Conservation (phyloP, 2,797 vertebrate genomes). For the Eutrigla gurnardus region DNA sequence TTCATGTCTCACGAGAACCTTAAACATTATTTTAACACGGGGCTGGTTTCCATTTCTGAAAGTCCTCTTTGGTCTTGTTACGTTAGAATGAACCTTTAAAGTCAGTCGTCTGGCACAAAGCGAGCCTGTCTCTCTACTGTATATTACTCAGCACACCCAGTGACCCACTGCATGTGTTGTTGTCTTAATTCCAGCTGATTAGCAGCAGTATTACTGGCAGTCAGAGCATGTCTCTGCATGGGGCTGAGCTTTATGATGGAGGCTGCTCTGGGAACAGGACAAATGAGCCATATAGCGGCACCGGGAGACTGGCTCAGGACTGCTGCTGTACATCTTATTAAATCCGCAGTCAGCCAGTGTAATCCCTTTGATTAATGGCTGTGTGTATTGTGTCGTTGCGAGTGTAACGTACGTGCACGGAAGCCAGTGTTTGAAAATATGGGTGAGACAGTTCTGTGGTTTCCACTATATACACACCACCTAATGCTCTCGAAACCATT, state of each 20-base stretch:
- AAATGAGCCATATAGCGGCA: slow-evolving; percentile 74
- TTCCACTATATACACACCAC: slow-evolving; percentile 5
- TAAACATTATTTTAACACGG: background rate
- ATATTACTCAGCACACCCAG: slow-evolving; percentile 28
- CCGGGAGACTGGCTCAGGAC: slow-evolving; percentile 60
- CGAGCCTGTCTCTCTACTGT: slow-evolving; percentile 15
- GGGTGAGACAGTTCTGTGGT: background rate
- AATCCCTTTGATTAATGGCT: slow-evolving; percentile 68
- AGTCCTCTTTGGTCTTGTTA: background rate
- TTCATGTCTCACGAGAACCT: background rate
- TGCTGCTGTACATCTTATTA: slow-evolving; percentile 64
- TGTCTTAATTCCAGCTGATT: slow-evolving; percentile 66
- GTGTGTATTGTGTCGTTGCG: slow-evolving; percentile 41
- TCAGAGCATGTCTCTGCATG: slow-evolving; percentile 73
- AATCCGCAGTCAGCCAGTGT: slow-evolving; percentile 62
- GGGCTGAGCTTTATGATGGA: slow-evolving; percentile 69
- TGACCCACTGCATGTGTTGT: slow-evolving; percentile 52
- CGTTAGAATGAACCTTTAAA: slow-evolving; percentile 19
- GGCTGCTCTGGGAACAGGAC: slow-evolving; percentile 70
- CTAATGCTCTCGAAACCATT: slow-evolving; percentile 4
- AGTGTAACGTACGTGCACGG: slow-evolving; percentile 7
- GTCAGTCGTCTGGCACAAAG: slow-evolving; percentile 19
- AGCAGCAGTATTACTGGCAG: slow-evolving; percentile 60
- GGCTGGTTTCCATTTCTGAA: background rate
- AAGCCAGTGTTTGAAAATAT: slow-evolving; percentile 12